These are phyloP conservation scores for Drosophila mimetica DNA, from an alignment of 2,888 invertebrate genomes.

Conservation along the genomic window DNA sequence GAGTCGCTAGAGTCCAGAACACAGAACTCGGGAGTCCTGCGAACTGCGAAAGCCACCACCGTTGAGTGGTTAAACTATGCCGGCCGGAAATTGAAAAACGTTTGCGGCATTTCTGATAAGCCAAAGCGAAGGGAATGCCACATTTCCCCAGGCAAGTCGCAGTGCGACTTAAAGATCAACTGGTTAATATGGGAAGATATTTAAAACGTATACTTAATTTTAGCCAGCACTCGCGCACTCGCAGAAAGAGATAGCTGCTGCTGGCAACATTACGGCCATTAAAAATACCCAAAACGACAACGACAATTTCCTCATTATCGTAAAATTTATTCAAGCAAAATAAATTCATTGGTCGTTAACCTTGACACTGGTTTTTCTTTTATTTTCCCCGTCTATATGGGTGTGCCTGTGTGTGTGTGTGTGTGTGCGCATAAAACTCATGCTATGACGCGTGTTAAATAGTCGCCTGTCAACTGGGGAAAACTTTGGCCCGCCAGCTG, in stretches of 20 bases:
- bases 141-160: not conserved
- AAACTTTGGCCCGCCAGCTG: conserved; percentile 42
- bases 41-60: conserved; percentile 34
- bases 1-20: conserved; percentile 11
- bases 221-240: conserved; percentile 44
- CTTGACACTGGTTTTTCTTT: conserved; percentile 84
- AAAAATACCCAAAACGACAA: conserved; percentile 82
- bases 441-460: conserved; percentile 76
- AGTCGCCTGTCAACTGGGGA: conserved; percentile 61
- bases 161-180: conserved; percentile 40
- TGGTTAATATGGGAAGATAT: conserved; percentile 56
- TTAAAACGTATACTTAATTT: conserved; percentile 6
- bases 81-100: conserved; percentile 77
- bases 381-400: conserved; percentile 42
- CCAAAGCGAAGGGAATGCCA: conserved; percentile 38
- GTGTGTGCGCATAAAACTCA: conserved; percentile 59
- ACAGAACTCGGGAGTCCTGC: conserved; percentile 40
- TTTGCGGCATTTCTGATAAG: conserved; percentile 77
- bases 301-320: conserved; percentile 84
- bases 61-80: conserved; percentile 64
- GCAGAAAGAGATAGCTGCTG: conserved; percentile 36
- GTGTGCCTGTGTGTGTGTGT: conserved; percentile 30
- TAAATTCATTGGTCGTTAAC: conserved; percentile 85
- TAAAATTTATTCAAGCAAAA: conserved; percentile 85
- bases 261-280: conserved; percentile 77